These are phyloP conservation scores for Lasioglossum albipes DNA, from an alignment of 1,140 invertebrate species.

Conservation along the genomic window DNA sequence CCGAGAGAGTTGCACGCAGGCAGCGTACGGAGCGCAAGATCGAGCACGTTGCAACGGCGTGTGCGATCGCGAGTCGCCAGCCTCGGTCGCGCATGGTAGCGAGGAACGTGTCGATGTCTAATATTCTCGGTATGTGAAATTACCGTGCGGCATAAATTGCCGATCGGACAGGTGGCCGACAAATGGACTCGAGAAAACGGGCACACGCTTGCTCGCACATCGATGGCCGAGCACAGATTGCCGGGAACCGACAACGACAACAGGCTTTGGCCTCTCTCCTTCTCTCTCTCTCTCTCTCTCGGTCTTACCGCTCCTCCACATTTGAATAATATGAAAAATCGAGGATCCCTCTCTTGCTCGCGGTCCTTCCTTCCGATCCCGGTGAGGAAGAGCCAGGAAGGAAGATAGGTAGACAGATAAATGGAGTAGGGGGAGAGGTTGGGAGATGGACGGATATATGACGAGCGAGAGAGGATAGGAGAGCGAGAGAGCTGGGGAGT, in stretches of 20 bases:
- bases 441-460: constrained; percentile 40
- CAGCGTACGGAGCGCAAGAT: constrained; percentile 4
- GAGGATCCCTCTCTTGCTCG: constrained; percentile 13
- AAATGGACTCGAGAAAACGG: constrained; percentile 59
- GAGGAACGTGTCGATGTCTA: constrained; percentile 56
- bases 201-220: background rate
- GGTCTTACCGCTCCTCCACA: background rate
- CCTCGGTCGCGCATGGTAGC: constrained; percentile 9
- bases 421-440: constrained; percentile 23
- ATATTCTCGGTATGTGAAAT: constrained; percentile 65
- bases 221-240: constrained; percentile 2
- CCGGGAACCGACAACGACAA: background rate
- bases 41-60: background rate
- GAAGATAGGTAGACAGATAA: constrained; percentile 53
- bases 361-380: background rate
- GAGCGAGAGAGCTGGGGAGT: background rate
- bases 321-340: constrained; percentile 65
- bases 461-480: background rate
- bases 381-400: background rate
- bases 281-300: too few relatives aligned
- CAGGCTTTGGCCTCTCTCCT: too few relatives aligned
- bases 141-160: constrained; percentile 60
- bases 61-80: background rate
- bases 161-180: constrained; percentile 64
- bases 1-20: background rate